phyloP scores from a whole-genome alignment of 2,797 vertebrate species.

The Bovichtus diacanthus region DNA sequence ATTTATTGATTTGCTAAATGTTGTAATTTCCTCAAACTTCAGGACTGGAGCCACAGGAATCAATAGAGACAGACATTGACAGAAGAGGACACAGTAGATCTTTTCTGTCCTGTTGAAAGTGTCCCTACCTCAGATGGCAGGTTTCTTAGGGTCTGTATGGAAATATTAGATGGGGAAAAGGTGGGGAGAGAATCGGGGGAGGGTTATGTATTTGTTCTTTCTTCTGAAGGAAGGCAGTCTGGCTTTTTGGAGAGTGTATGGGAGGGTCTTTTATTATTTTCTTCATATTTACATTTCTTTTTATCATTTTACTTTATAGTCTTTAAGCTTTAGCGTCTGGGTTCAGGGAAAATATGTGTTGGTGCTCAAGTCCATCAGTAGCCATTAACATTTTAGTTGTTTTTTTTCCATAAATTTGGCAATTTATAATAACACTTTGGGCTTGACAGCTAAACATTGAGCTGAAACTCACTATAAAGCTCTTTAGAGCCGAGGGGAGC shows the following conservation, averaged over 20 bases:
- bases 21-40: slow-evolving; percentile 5
- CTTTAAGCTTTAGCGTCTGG: too few relatives aligned
- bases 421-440: too few relatives aligned
- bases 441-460: too few relatives aligned
- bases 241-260: not conserved
- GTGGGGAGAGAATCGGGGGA: not conserved
- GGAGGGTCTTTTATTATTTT: not conserved
- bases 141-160: not conserved
- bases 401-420: too few relatives aligned
- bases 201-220: not conserved
- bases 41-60: slow-evolving; percentile 1
- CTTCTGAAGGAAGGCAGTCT: not conserved
- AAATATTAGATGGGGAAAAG: not conserved
- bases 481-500: too few relatives aligned
- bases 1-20: slow-evolving; percentile 24
- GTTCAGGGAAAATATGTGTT: too few relatives aligned
- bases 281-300: too few relatives aligned
- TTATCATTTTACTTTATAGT: too few relatives aligned
- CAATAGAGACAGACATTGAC: not conserved
- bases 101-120: not conserved
- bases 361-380: too few relatives aligned
- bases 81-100: not conserved
- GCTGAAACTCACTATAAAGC: too few relatives aligned
- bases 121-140: not conserved
- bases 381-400: too few relatives aligned